Evolutionary conservation across 2,888 invertebrate genomes (phyloP).

Genomic region (Branchipolynoe longqiensis): DNA sequence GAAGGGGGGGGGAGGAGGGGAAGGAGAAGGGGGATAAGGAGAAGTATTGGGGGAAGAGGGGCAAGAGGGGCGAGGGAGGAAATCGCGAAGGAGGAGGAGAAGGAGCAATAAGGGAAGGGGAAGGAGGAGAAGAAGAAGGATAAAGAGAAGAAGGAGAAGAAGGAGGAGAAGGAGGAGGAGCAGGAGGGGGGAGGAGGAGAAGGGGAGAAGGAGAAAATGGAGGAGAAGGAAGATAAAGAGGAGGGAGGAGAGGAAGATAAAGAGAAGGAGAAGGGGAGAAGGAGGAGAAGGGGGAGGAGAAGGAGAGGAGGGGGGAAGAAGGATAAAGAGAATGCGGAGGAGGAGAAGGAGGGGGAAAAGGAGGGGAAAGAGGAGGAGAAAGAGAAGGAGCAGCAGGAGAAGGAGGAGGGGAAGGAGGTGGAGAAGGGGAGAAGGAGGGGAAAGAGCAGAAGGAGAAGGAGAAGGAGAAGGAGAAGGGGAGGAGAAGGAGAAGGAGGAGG

Average conservation of each 20-base stretch:
- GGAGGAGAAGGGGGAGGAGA: background rate
- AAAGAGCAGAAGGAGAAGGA: background rate
- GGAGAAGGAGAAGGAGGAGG: background rate
- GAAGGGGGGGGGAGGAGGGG: too few relatives aligned
- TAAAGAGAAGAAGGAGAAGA: too few relatives aligned
- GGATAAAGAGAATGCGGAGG: background rate
- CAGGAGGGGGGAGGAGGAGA: background rate
- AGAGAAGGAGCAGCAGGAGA: background rate
- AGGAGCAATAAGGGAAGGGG: background rate
- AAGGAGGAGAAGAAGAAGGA: too few relatives aligned
- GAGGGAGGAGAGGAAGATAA: background rate
- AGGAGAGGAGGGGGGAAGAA: background rate
- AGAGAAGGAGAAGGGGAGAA: background rate
- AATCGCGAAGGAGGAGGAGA: background rate
- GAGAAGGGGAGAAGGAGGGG: too few relatives aligned
- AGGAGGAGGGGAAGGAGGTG: background rate
- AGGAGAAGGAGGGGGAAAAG: too few relatives aligned
- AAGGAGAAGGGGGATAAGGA: too few relatives aligned
- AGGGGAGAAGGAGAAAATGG: background rate
- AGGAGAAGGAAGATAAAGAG: background rate
- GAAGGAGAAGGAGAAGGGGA: background rate
- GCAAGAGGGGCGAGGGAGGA: too few relatives aligned
- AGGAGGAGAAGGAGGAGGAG: too few relatives aligned
- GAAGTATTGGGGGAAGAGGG: too few relatives aligned
- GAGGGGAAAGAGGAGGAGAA: background rate